These are phyloP conservation scores for Idaea biselata DNA, from an alignment of 2,888 invertebrate genomes.

Conservation along the genomic window DNA sequence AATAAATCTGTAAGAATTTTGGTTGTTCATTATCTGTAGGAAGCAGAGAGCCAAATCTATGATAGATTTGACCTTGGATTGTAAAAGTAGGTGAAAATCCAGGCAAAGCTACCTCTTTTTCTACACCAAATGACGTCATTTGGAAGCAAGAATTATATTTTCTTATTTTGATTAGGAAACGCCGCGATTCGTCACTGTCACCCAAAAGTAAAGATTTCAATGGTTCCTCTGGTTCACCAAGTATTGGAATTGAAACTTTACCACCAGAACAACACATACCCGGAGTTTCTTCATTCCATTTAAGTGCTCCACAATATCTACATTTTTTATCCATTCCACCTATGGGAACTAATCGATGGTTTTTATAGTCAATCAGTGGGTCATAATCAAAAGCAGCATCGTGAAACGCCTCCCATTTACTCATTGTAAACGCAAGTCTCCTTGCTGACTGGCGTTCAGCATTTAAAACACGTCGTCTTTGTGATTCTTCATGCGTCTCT, in stretches of 20 bases:
- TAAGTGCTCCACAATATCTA: slow-evolving; percentile 6
- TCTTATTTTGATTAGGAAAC: slow-evolving; percentile 35
- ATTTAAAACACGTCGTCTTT: too few relatives aligned
- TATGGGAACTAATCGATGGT: not conserved
- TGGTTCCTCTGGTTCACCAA: slow-evolving; percentile 47
- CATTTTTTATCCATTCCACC: not conserved
- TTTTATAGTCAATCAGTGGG: not conserved
- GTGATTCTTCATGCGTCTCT: too few relatives aligned
- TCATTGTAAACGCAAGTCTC: too few relatives aligned
- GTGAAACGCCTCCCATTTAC: not conserved
- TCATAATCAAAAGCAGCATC: too few relatives aligned
- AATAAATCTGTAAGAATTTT: slow-evolving; percentile 41
- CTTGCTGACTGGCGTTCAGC: too few relatives aligned
- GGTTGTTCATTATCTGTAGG: slow-evolving; percentile 19
- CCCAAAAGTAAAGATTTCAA: slow-evolving; percentile 31
- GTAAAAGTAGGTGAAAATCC: slow-evolving; percentile 18
- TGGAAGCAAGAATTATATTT: slow-evolving; percentile 39
- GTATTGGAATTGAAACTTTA: slow-evolving; percentile 49
- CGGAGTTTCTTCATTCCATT: slow-evolving; percentile 40
- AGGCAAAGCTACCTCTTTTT: too few relatives aligned
- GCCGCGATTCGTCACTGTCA: slow-evolving; percentile 33
- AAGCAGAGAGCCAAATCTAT: slow-evolving; percentile 8
- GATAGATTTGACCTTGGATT: slow-evolving; percentile 23
- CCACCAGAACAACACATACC: slow-evolving; percentile 54
- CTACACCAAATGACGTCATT: slow-evolving; percentile 42